Percentiles rank a stretch among this genome's conserved stretches.
Evolutionary conservation across 2,113 vertebrate species (phyloP).

Genomic region (Elephantulus edwardii): DNA sequence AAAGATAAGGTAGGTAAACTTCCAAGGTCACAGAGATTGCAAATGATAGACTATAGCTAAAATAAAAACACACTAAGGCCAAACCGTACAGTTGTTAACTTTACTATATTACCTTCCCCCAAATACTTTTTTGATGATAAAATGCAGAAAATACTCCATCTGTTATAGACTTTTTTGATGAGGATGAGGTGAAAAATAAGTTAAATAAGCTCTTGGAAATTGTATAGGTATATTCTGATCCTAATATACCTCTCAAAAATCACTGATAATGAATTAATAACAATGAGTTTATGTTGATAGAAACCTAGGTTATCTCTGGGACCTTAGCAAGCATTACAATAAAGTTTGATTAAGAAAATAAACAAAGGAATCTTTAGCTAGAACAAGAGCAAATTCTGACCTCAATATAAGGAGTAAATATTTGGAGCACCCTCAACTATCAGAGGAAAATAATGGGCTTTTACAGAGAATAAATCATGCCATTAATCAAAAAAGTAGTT

Average conservation of each 20-base stretch:
- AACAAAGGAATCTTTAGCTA: neutral
- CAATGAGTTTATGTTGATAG: neutral
- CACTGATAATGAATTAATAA: neutral
- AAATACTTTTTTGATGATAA: neutral
- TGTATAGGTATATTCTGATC: neutral
- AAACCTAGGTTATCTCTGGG: neutral
- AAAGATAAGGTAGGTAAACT: neutral
- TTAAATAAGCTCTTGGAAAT: neutral
- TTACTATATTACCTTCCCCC: neutral
- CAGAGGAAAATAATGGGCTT: neutral
- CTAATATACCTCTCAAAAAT: conserved; percentile 1
- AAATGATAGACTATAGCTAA: neutral
- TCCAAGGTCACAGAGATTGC: neutral
- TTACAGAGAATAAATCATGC: neutral
- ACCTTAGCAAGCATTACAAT: neutral
- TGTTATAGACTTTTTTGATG: neutral
- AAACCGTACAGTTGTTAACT: neutral
- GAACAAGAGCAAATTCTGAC: neutral
- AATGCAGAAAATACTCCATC: neutral
- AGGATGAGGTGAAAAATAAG: neutral
- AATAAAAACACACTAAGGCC: neutral
- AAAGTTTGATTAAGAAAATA: neutral
- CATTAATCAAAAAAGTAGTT: neutral
- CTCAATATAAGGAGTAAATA: neutral
- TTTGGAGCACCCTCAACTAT: no score